phyloP scores from a whole-genome alignment of 92 coral and sea anemone genomes.

The Palythoa grandis region DNA sequence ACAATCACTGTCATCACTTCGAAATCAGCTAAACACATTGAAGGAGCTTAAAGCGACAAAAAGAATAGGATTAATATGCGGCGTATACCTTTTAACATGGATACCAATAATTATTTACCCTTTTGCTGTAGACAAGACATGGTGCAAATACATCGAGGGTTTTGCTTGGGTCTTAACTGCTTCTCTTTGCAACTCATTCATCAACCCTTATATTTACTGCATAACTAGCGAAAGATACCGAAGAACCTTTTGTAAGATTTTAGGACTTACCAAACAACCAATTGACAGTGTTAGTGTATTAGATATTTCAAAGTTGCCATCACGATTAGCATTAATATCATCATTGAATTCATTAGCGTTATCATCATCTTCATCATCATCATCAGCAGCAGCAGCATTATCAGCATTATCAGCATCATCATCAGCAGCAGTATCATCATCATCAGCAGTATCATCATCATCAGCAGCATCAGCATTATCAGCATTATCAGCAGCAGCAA shows the following conservation, averaged over 20 bases:
- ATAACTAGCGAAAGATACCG: constrained; percentile 56
- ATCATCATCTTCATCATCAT: background rate
- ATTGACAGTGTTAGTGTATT: constrained; percentile 2
- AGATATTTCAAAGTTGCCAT: background rate
- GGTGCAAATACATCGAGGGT: constrained; percentile 45
- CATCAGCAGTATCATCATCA: background rate
- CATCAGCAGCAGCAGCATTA: background rate
- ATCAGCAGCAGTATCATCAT: background rate
- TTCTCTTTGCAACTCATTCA: constrained; percentile 58
- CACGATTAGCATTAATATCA: background rate
- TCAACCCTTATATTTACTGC: constrained; percentile 62
- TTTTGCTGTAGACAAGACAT: constrained; percentile 6
- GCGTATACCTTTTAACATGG: constrained; percentile 49
- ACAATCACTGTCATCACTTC: constrained; percentile 2
- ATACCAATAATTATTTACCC: constrained; percentile 56
- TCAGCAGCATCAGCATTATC: background rate
- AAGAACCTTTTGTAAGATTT: constrained; percentile 31
- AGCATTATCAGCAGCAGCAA: background rate
- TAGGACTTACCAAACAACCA: constrained; percentile 12
- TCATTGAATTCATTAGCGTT: background rate
- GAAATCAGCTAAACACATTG: constrained; percentile 19
- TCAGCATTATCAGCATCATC: background rate
- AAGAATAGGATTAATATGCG: constrained; percentile 51
- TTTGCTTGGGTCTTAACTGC: constrained; percentile 48
- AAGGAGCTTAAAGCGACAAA: constrained; percentile 59